Base-by-base conservation (phyloP, 2,113 vertebrate genomes). In the Camelus bactrianus region DNA sequence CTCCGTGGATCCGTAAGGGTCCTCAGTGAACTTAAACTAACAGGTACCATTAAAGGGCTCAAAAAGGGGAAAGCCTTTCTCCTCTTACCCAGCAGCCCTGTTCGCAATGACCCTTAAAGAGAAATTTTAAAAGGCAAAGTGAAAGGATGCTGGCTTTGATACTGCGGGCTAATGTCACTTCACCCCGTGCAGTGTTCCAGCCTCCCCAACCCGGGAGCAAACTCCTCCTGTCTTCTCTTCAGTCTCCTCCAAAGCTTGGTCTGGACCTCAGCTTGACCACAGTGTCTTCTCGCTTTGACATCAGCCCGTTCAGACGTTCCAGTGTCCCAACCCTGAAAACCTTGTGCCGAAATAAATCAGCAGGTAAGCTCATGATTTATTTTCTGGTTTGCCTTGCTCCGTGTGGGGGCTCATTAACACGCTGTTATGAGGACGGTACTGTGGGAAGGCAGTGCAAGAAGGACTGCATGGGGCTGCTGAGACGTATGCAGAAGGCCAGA, bases 151-250 rank as follows among this genome's bases (percentile, higher is more conserved):
- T 0, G 24, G 24, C 46, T 22, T 2, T 9, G 56, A 20, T 7
- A 2, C 4, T 8, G 28, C 1, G 1, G 17, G 6, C 46, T 9
- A 2, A 22, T 1, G 67, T 6, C 72, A 0, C 73, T 2, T 8
- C 0, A 24, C 20, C 35, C 19, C 60, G 26, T 26, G 10, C 19
- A 9, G 1, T 0, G 2, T 22, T 52, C 65, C 38, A n/a, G 19
- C 17, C 42, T 54, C 38, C 48, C 56, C 17, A 0, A 11, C n/a
- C 24, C 0, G 3, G 35, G 1, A 3, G 4, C 24, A 26, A 42
- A 10, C 1, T 3, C 14, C 26, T 65, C 70, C 3, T 1, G 28
- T 8, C n/a, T 35, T 48, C 17, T 3, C 46, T 35, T 65, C 1
- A 8, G 26, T 35, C 56, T 85, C 35, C 88, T 42, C 72, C 56